Conservation (phyloP, 2,888 invertebrate genomes). For the Eueremaeus valkanovi region DNA sequence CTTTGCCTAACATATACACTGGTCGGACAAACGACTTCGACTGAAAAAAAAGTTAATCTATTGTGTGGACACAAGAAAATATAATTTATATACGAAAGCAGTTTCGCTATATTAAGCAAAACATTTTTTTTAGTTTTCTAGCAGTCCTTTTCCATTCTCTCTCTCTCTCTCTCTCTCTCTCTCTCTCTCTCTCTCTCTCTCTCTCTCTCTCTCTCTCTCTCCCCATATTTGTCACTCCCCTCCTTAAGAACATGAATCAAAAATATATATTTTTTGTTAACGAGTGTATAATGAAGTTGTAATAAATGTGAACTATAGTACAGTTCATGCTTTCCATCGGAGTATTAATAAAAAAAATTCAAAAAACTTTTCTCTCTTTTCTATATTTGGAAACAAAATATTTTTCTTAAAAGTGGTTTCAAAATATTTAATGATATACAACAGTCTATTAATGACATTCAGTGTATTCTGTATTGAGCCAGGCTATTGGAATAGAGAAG, state of each 20-base stretch:
- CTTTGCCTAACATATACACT: no score
- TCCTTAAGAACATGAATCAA: background rate
- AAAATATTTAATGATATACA: background rate
- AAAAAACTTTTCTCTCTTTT: background rate
- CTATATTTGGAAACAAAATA: background rate
- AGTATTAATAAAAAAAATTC: background rate
- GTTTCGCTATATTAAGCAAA: background rate
- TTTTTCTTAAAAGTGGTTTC: background rate
- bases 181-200: no score
- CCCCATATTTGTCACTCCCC: no score
- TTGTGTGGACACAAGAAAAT: no score
- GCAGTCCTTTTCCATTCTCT: background rate
- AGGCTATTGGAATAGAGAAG: no score
- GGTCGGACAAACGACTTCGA: no score
- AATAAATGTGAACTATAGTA: slow-evolving; percentile 1
- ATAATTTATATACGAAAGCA: no score
- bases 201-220: no score
- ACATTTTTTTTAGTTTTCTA: no score
- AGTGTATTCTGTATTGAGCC: background rate
- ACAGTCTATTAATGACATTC: slow-evolving; percentile 15
- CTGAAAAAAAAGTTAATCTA: no score
- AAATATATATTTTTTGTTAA: slow-evolving; percentile 1
- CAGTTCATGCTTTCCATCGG: background rate
- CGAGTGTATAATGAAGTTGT: slow-evolving; percentile 19
- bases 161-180: no score